These are phyloP conservation scores for Pachliopta kotzebuea DNA, from an alignment of 2,888 invertebrate genomes.

Conservation along the genomic window DNA sequence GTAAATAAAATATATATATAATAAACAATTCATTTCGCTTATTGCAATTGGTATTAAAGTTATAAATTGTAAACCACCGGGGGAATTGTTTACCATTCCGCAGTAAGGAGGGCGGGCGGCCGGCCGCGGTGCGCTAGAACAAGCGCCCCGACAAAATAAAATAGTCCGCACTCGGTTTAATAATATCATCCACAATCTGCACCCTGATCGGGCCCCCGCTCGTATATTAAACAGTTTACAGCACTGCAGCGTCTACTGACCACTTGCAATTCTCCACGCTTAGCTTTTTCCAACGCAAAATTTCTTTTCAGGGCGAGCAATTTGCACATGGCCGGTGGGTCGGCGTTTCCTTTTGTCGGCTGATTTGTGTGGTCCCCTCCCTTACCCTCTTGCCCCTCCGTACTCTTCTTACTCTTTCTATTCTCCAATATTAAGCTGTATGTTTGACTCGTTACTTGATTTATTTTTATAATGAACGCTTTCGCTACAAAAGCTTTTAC, in stretches of 20 bases:
- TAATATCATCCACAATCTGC: slow-evolving; percentile 57
- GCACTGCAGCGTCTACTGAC: slow-evolving; percentile 53
- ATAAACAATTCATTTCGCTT: slow-evolving; percentile 1
- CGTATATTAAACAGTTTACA: slow-evolving; percentile 71
- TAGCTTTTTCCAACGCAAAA: slow-evolving; percentile 49
- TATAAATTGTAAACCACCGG: slow-evolving; percentile 27
- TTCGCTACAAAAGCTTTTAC: no score
- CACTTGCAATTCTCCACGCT: slow-evolving; percentile 35
- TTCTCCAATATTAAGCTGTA: slow-evolving; percentile 32
- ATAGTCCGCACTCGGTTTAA: slow-evolving; percentile 35
- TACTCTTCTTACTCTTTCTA: background rate
- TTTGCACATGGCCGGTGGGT: slow-evolving; percentile 63
- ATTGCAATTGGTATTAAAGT: slow-evolving; percentile 21
- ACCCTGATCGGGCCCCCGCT: slow-evolving; percentile 52
- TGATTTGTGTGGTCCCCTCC: slow-evolving; percentile 65
- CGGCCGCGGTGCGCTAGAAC: slow-evolving; percentile 20
- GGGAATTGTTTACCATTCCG: slow-evolving; percentile 23
- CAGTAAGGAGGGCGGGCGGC: slow-evolving; percentile 12
- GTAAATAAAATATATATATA: no score
- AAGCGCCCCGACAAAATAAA: slow-evolving; percentile 23
- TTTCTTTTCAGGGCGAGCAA: slow-evolving; percentile 53
- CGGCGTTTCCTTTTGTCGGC: slow-evolving; percentile 63
- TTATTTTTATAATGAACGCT: no score
- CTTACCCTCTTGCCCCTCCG: slow-evolving; percentile 40
- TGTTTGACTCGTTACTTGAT: slow-evolving; percentile 14